Evolutionary conservation across 2,888 invertebrate species (phyloP).

Genomic region (Cabera pusaria): DNA sequence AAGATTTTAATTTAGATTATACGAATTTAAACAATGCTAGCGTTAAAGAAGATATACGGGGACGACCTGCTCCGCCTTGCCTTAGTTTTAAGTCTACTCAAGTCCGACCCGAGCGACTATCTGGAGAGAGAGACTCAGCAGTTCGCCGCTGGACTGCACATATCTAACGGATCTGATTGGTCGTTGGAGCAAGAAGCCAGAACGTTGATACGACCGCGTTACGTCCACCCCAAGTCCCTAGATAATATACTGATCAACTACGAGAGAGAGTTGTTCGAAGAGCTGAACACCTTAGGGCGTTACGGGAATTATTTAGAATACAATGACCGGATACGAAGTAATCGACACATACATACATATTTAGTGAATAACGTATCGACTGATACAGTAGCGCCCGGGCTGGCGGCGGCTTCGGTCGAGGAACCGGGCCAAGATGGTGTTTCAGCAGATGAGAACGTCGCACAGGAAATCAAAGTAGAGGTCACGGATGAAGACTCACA

Average conservation of each 20-base stretch:
- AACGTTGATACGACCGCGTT: conserved; percentile 83
- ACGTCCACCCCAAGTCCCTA: conserved; percentile 88
- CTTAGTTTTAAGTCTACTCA: conserved; percentile 90
- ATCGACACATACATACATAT: conserved; percentile 73
- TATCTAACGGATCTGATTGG: conserved; percentile 88
- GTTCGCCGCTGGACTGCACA: conserved; percentile 82
- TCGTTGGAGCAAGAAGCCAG: conserved; percentile 82
- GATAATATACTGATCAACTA: conserved; percentile 88
- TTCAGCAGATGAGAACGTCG: conserved; percentile 74
- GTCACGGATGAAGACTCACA: conserved; percentile 61
- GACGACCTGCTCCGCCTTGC: conserved; percentile 92
- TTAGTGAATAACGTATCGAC: conserved; percentile 76
- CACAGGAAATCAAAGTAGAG: conserved; percentile 64
- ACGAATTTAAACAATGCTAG: conserved; percentile 84
- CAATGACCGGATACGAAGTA: conserved; percentile 74
- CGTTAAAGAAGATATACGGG: conserved; percentile 91
- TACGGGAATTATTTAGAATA: conserved; percentile 58
- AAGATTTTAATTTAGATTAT: conserved; percentile 38
- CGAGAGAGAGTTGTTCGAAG: conserved; percentile 88
- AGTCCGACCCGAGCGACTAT: conserved; percentile 89
- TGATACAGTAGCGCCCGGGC: conserved; percentile 67
- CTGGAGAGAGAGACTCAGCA: conserved; percentile 82
- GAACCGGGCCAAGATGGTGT: conserved; percentile 59
- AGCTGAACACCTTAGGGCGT: conserved; percentile 87
- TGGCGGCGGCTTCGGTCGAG: conserved; percentile 53